Percentiles rank a stretch among this genome's conserved stretches.
Evolutionary conservation across 2,797 vertebrate species (phyloP).

Genomic region (Artibeus lituratus): DNA sequence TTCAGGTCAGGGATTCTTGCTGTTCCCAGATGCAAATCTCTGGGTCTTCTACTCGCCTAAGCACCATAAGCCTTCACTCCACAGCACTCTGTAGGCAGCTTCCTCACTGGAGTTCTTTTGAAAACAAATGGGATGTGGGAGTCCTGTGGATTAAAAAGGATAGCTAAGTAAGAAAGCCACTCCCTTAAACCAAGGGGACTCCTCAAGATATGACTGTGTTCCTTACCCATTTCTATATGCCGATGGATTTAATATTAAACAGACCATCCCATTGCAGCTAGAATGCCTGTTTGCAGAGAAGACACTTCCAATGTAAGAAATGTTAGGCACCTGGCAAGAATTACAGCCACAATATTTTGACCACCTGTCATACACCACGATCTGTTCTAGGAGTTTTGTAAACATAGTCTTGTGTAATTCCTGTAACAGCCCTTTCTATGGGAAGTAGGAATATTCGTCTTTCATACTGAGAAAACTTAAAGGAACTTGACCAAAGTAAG

Average conservation of each 20-base stretch:
- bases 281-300: not conserved
- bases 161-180: not conserved
- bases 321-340: not conserved
- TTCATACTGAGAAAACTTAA: not conserved
- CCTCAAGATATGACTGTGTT: not conserved
- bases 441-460: not conserved
- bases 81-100: not conserved
- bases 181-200: not conserved
- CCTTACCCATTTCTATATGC: not conserved
- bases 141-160: not conserved
- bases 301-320: not conserved
- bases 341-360: not conserved
- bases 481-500: not conserved
- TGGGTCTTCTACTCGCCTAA: not conserved
- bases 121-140: not conserved
- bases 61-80: not conserved
- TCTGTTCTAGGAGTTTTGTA: not conserved
- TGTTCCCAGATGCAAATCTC: not conserved
- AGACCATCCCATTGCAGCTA: not conserved
- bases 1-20: not conserved
- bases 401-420: not conserved
- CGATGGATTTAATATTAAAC: not conserved
- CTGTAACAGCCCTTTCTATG: not conserved
- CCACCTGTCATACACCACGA: not conserved
- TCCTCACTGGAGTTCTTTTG: not conserved